A percentile compares a stretch with the other conserved stretches of the same genome.
Evolutionary conservation across 2,888 invertebrate species (phyloP).

Genomic region (Magallana nippona): DNA sequence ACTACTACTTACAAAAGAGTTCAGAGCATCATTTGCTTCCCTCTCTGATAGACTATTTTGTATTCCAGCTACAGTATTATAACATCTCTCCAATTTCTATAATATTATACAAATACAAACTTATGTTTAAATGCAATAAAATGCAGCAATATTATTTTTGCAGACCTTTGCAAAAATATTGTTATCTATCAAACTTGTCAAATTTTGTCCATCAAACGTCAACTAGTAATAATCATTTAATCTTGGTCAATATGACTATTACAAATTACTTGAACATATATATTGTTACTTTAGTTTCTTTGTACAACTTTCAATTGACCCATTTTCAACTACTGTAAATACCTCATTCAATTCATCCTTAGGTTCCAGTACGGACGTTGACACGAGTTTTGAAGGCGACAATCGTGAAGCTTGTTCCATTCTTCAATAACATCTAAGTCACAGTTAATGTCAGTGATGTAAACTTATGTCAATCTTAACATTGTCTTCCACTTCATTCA

Average conservation of each 20-base stretch:
- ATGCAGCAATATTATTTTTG: too few species aligned
- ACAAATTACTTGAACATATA: too few species aligned
- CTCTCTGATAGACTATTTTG: constrained; percentile 93
- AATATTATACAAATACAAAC: constrained; percentile 75
- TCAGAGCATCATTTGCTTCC: constrained; percentile 94
- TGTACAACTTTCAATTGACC: too few species aligned
- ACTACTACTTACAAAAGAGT: constrained; percentile 86
- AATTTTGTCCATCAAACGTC: too few species aligned
- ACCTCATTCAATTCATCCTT: constrained; percentile 80
- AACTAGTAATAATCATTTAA: too few species aligned
- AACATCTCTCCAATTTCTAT: constrained; percentile 94
- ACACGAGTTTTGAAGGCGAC: constrained; percentile 63
- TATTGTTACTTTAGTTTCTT: too few species aligned
- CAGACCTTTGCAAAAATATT: too few species aligned
- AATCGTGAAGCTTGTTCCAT: constrained; percentile 60
- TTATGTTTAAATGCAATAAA: too few species aligned
- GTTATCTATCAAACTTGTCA: too few species aligned
- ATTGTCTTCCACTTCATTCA: constrained; percentile 1
- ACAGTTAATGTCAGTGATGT: background rate
- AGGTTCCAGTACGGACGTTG: constrained; percentile 69
- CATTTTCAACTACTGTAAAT: background rate
- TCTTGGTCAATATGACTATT: too few species aligned
- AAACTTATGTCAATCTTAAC: background rate
- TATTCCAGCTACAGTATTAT: constrained; percentile 88
- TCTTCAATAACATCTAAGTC: constrained; percentile 17